Evolutionary conservation across 2,888 invertebrate genomes (phyloP), one percentile per base, ranked within the genome.

Genomic region (Junonia oenone): DNA sequence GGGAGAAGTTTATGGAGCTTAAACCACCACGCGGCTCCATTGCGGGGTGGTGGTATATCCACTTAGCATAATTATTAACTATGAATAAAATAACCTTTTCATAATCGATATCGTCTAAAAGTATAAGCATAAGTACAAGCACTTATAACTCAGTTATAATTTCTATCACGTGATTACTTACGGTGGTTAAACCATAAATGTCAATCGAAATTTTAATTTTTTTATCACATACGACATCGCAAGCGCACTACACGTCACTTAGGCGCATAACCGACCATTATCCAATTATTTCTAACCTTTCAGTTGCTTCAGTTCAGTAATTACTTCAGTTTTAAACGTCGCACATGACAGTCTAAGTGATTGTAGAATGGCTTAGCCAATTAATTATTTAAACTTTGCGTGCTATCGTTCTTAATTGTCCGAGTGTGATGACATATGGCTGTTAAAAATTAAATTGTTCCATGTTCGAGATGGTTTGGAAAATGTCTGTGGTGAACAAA

Each of bases 201-300:
- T 31, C 45, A 43, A 31, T 40, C 29, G 22, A 26, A 26, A 4
- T 27, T 27, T 31, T 38, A 14, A 22, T 58, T 61, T 61, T 61
- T 61, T 61, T 61, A 61, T 61, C 65, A 66, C 66, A 63, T 69
- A 68, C 52, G 46, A 66, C 59, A 58, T 70, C 75, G 73, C 78
- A 71, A 72, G 69, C 66, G 71, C 71, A 43, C 43, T 76, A 74
- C 73, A 75, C 77, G 81, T 83, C 82, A 84, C 83, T 85, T 81
- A 68, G 66, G 76, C 76, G 81, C 80, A 83, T 84, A 83, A 77
- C 76, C 77, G 72, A 73, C 73, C 64, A 87, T 89, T 89, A 88
- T 88, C 86, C 88, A 87, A 89, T 89, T 87, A 88, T 87, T 83
- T 86, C 78, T 87, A 88, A 89, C 90, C 90, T 88, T 89, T 89